Conservation (phyloP, 2,113 vertebrate species). For the Ailurus styani region DNA sequence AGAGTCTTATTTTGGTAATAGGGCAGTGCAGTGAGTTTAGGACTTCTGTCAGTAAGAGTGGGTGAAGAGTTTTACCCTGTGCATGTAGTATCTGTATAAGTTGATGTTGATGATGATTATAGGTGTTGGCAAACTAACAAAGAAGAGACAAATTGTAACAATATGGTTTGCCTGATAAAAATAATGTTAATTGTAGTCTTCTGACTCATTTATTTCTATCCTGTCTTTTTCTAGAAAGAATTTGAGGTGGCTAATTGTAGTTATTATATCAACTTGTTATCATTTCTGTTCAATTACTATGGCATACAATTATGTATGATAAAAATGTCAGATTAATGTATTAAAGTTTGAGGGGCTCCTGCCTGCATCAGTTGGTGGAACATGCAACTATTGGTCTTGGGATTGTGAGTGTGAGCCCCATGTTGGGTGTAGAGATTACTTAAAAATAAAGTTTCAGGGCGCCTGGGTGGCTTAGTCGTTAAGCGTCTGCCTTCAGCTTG, state of each 20-base stretch:
- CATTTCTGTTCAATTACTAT: constrained; percentile 51
- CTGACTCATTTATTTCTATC: constrained; percentile 62
- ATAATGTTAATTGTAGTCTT: constrained; percentile 67
- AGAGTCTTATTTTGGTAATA: not conserved
- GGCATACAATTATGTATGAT: constrained; percentile 16
- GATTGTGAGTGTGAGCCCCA: not conserved
- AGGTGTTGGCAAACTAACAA: constrained; percentile 54
- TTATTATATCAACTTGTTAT: constrained; percentile 46
- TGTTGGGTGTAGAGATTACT: not conserved
- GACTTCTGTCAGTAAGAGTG: constrained; percentile 25
- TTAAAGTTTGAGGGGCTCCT: not conserved
- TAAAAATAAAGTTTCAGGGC: no score
- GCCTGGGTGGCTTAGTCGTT: no score
- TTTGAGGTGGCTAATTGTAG: constrained; percentile 48
- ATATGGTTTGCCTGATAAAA: constrained; percentile 62
- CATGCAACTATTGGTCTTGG: not conserved
- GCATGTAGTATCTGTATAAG: not conserved
- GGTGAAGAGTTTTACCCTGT: constrained; percentile 16
- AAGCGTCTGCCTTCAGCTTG: no score
- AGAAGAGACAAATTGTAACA: constrained; percentile 55
- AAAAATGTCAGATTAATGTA: constrained; percentile 41
- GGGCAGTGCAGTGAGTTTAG: not conserved
- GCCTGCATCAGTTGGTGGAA: not conserved
- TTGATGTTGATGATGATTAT: constrained; percentile 55
- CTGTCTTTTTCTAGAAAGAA: constrained; percentile 49